A percentile compares a stretch with the other conserved stretches of the same genome.
Conservation (phyloP, 92 coral and sea anemone species). For the Chrysogorgia sp. region DNA sequence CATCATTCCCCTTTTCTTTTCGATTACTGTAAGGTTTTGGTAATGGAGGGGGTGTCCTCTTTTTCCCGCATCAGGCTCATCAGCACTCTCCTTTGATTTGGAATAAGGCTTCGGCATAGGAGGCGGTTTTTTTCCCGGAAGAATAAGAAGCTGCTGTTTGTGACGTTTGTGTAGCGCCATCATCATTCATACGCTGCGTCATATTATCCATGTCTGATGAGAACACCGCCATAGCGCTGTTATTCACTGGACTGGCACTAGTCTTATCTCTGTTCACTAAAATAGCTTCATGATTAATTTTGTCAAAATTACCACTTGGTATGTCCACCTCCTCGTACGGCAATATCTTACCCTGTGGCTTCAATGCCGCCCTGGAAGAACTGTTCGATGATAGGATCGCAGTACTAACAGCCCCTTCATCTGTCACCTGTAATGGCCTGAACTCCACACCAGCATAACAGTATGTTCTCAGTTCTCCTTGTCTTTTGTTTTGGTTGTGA, state of each 20-base stretch:
- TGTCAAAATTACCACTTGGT: slow-evolving; percentile 44
- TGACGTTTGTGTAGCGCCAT: slow-evolving; percentile 11
- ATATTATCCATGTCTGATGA: slow-evolving; percentile 74
- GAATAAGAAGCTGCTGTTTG: background rate
- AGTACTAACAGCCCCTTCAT: slow-evolving; percentile 68
- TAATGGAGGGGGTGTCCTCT: slow-evolving; percentile 29
- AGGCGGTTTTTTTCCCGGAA: slow-evolving; percentile 62
- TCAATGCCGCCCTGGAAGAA: slow-evolving; percentile 12
- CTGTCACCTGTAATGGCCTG: slow-evolving; percentile 66
- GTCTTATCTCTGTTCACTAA: slow-evolving; percentile 24
- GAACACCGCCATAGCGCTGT: slow-evolving; percentile 70
- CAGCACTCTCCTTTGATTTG: slow-evolving; percentile 59
- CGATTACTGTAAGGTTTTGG: slow-evolving; percentile 28
- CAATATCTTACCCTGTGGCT: slow-evolving; percentile 1
- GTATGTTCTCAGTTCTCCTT: slow-evolving; percentile 34
- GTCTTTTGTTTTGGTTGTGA: slow-evolving; percentile 30
- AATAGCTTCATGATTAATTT: slow-evolving; percentile 21
- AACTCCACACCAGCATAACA: slow-evolving; percentile 83
- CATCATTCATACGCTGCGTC: slow-evolving; percentile 44
- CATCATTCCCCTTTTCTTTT: slow-evolving; percentile 17
- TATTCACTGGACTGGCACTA: slow-evolving; percentile 43
- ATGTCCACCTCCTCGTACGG: slow-evolving; percentile 52
- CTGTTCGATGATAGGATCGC: slow-evolving; percentile 43
- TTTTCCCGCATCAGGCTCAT: slow-evolving; percentile 19
- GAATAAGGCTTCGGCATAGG: slow-evolving; percentile 89